phyloP scores from a whole-genome alignment of 2,888 invertebrate species.

The Hesperia comma region DNA sequence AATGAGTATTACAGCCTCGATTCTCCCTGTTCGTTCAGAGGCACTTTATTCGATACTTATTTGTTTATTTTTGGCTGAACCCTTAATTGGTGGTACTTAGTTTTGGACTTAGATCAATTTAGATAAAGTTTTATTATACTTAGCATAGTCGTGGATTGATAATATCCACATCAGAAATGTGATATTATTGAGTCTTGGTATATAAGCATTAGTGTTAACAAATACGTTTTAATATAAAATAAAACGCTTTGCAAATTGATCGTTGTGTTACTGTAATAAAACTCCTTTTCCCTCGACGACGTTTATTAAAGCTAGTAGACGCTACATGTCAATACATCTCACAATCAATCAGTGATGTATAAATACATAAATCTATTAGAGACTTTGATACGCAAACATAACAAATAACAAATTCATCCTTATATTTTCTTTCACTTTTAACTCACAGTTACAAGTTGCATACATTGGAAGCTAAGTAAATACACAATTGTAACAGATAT shows the following conservation, averaged over 20 bases:
- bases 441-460: too few relatives aligned
- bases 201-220: slow-evolving; percentile 73
- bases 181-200: slow-evolving; percentile 87
- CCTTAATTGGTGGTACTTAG: slow-evolving; percentile 65
- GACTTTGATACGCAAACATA: neutral
- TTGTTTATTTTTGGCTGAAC: slow-evolving; percentile 40
- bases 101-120: slow-evolving; percentile 52
- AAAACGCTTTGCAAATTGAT: slow-evolving; percentile 47
- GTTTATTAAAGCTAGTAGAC: slow-evolving; percentile 33
- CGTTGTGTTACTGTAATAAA: slow-evolving; percentile 42
- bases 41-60: slow-evolving; percentile 38
- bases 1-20: too few relatives aligned
- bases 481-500: too few relatives aligned
- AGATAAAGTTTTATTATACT: slow-evolving; percentile 49
- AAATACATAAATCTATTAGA: neutral
- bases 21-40: slow-evolving; percentile 37
- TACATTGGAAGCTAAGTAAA: too few relatives aligned
- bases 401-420: neutral
- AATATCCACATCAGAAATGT: slow-evolving; percentile 89
- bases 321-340: slow-evolving; percentile 33
- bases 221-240: slow-evolving; percentile 49
- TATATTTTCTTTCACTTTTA: too few relatives aligned
- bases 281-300: slow-evolving; percentile 24
- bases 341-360: slow-evolving; percentile 37
- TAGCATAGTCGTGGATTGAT: slow-evolving; percentile 77